Percentiles rank a stretch among this genome's conserved stretches.
Evolutionary conservation across 2,888 invertebrate species (phyloP).

Genomic region (Drosophila recens): DNA sequence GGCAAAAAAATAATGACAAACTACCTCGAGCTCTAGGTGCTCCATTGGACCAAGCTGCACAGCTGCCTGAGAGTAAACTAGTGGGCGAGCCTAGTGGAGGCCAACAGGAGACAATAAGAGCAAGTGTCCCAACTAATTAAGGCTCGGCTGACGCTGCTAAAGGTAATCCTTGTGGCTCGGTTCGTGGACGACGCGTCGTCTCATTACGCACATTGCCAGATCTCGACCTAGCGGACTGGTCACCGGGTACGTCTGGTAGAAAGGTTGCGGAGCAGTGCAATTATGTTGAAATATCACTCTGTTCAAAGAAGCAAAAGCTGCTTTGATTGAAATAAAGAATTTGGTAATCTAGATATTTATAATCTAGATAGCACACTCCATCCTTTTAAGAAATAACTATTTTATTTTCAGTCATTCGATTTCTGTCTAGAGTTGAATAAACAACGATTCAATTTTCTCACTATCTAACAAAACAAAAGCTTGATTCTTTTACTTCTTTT

Average conservation of each 20-base stretch:
- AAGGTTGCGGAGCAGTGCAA: constrained; percentile 87
- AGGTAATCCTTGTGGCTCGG: constrained; percentile 76
- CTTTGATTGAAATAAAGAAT: no score
- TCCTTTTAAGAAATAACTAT: no score
- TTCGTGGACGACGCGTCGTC: constrained; percentile 76
- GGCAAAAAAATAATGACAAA: constrained; percentile 25
- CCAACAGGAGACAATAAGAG: neutral
- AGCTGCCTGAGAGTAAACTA: neutral
- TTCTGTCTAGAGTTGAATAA: no score
- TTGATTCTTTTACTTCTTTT: no score
- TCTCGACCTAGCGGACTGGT: constrained; percentile 71
- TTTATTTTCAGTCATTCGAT: no score
- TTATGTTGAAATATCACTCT: neutral
- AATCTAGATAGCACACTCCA: no score
- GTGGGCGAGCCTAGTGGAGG: no score
- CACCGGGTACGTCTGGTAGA: constrained; percentile 86
- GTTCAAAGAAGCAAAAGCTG: no score
- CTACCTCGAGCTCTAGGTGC: neutral
- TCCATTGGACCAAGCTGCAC: neutral
- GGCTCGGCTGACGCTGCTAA: neutral
- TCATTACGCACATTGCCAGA: constrained; percentile 75
- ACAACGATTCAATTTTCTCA: no score
- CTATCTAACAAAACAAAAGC: no score
- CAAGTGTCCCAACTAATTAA: neutral
- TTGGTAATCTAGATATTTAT: no score